Evolutionary conservation across 2,888 invertebrate genomes (phyloP), one percentile per base, ranked within the genome.

Genomic region (Troides helena): DNA sequence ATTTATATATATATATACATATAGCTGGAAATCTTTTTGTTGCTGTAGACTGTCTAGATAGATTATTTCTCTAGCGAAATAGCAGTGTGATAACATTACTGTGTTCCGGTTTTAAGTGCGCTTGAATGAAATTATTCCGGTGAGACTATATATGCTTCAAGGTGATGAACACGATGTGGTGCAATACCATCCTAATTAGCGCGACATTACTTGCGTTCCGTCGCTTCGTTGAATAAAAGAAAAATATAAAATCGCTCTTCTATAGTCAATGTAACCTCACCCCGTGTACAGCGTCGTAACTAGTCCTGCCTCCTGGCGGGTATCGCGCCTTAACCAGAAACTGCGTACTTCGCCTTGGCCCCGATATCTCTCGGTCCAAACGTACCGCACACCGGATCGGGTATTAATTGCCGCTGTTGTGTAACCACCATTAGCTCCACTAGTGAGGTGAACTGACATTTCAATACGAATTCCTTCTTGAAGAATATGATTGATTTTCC

Each of bases 261-360:
- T 6, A n/a, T 0, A 0, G 7, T 25, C 17, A 39, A 53, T 60
- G 56, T 64, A 43, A 23, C 56, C 53, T 21, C 18, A 25, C 36
- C 39, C 59, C 59, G 6, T 21, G 14, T 23, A 53, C 46, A 62
- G 58, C 50, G 21, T 50, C 36, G 18, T 61, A 67, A 57, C 62
- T 58, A 66, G 66, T 66, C 62, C 36, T 62, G 65, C 65, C 69
- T 58, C 67, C 63, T 12, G 70, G 56, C 64, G 67, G 61, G 36
- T 58, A 50, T 60, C 60, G 64, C 60, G 64, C 67, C 67, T 67
- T 60, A 62, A 50, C 69, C 66, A 67, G 67, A 67, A 67, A 57
- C 64, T 43, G 62, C 67, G 65, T 6, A 65, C 60, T 60, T 64
- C 64, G 67, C 70, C 70, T 70, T 70, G 70, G 70, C 70, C 70